A percentile compares a stretch with the other conserved stretches of the same genome.
These are phyloP conservation scores for Motacilla tschutschensis DNA, from an alignment of 2,113 vertebrate species.

Conservation along the genomic window DNA sequence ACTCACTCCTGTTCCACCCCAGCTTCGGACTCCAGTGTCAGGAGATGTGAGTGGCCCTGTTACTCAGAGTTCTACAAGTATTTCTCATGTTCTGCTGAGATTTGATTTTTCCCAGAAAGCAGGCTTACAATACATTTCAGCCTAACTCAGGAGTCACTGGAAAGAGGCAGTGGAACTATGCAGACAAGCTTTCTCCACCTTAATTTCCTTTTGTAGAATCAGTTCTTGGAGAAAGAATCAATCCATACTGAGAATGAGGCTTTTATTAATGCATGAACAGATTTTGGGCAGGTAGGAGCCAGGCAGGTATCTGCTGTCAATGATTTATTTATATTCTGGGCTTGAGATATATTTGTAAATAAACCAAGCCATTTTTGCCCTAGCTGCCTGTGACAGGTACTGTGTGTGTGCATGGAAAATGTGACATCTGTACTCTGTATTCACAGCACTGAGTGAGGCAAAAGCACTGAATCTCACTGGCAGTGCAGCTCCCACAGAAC, in stretches of 20 bases:
- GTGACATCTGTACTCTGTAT: neutral
- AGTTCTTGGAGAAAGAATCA: neutral
- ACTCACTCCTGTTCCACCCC: neutral
- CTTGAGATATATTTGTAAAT: neutral
- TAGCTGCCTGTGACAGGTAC: neutral
- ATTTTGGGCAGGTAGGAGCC: neutral
- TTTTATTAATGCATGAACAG: neutral
- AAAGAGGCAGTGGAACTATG: neutral
- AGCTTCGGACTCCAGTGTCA: neutral
- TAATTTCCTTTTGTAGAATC: neutral
- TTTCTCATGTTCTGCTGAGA: neutral
- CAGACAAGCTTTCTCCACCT: neutral
- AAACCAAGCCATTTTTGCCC: neutral
- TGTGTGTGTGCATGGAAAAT: neutral
- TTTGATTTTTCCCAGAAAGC: slow-evolving; percentile 4
- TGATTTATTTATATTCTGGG: neutral
- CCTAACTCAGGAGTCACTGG: neutral
- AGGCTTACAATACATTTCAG: neutral
- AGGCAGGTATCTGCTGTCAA: neutral
- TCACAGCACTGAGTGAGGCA: neutral
- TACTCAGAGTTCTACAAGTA: neutral
- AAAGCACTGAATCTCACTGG: neutral
- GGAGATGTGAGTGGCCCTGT: neutral
- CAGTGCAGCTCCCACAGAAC: neutral
- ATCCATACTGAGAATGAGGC: neutral